Evolutionary conservation across 1,140 invertebrate species (phyloP).

Genomic region (Leptonema lineaticorne): DNA sequence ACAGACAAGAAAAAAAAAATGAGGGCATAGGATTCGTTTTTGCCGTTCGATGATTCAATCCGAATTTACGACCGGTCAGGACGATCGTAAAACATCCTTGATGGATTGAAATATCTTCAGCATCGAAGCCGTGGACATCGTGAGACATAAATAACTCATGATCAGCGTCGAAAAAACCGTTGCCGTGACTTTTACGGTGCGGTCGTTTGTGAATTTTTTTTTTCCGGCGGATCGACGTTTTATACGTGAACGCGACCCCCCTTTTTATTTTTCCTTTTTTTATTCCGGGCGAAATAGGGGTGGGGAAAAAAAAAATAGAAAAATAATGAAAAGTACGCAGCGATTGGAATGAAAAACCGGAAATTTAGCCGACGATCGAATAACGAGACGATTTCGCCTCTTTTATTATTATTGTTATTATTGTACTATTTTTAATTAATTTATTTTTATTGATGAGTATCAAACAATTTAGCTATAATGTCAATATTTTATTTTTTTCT

Average conservation of each 20-base stretch:
- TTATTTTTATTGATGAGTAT: constrained; percentile 14
- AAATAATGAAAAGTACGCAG: too few species aligned
- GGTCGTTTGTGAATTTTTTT: too few species aligned
- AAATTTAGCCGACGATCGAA: background rate
- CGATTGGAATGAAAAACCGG: background rate
- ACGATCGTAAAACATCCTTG: constrained; percentile 25
- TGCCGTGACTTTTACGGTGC: too few species aligned
- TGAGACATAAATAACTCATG: constrained; percentile 28
- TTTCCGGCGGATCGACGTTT: too few species aligned
- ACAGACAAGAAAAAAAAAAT: background rate
- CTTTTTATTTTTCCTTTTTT: constrained; percentile 1
- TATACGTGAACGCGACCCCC: background rate
- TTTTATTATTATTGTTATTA: constrained; percentile 19
- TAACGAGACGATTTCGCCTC: constrained; percentile 7
- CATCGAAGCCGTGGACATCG: constrained; percentile 16
- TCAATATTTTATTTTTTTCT: too few species aligned
- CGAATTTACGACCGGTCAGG: constrained; percentile 17
- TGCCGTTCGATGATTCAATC: constrained; percentile 19
- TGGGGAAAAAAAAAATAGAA: constrained; percentile 5
- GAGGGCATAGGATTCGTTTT: too few species aligned
- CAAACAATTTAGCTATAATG: constrained; percentile 22
- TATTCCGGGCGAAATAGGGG: background rate
- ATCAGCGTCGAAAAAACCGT: background rate
- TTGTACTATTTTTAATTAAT: too few species aligned
- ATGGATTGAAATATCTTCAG: constrained; percentile 32